Conservation (phyloP, 2,113 vertebrate species). For the Actenoides hombroni region DNA sequence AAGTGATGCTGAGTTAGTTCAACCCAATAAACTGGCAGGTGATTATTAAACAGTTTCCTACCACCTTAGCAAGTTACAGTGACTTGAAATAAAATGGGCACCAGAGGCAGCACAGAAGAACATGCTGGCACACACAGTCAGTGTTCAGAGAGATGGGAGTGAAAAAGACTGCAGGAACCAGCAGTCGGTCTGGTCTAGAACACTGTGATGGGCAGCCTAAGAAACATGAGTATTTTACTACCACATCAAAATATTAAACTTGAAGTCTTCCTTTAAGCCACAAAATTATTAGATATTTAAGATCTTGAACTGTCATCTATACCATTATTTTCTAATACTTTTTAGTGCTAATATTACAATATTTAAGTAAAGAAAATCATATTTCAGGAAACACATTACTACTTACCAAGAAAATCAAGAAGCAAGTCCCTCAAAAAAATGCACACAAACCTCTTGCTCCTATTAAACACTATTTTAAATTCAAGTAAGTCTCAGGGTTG, state of each 20-base stretch:
- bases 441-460: neutral
- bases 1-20: neutral
- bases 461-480: neutral
- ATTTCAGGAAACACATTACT: neutral
- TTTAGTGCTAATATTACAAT: neutral
- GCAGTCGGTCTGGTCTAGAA: neutral
- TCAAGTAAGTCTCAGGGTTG: neutral
- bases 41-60: neutral
- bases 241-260: neutral
- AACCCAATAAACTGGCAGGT: neutral
- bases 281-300: neutral
- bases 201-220: neutral
- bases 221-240: neutral
- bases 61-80: neutral
- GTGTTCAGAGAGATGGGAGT: neutral
- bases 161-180: neutral
- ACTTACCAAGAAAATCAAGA: neutral
- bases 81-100: neutral
- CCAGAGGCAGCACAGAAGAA: neutral
- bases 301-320: neutral
- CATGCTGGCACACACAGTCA: neutral
- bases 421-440: neutral
- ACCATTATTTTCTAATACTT: neutral
- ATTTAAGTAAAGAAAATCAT: neutral
- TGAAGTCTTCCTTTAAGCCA: neutral